phyloP scores from a whole-genome alignment of 2,888 invertebrate species.

The Mellilla xanthometata region DNA sequence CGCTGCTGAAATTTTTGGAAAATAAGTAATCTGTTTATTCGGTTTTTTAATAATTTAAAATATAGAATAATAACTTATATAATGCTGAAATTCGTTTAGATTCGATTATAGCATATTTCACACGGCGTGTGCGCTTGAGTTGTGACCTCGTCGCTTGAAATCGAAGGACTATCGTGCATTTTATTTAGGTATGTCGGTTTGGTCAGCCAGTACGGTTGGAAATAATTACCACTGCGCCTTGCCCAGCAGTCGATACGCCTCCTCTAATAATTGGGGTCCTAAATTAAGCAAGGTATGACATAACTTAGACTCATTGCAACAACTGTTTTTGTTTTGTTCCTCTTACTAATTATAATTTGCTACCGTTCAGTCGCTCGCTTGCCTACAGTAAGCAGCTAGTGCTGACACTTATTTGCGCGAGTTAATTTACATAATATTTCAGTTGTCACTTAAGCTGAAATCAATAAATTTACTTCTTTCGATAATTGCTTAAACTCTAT shows the following conservation, averaged over 20 bases:
- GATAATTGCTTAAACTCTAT: too few relatives aligned
- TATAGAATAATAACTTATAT: too few relatives aligned
- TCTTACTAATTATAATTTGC: slow-evolving; percentile 22
- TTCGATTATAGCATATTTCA: background rate
- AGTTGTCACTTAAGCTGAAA: too few relatives aligned
- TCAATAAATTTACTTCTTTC: too few relatives aligned
- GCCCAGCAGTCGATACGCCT: slow-evolving; percentile 68
- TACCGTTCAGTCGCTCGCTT: slow-evolving; percentile 10
- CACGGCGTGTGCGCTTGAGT: slow-evolving; percentile 15
- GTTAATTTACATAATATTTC: background rate
- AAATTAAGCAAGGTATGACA: slow-evolving; percentile 74
- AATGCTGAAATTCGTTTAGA: too few relatives aligned
- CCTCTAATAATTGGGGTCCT: slow-evolving; percentile 74
- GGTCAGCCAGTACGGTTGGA: slow-evolving; percentile 86
- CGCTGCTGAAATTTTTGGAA: too few relatives aligned
- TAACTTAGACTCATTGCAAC: slow-evolving; percentile 33
- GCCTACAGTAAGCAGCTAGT: slow-evolving; percentile 9
- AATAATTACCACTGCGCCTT: slow-evolving; percentile 73
- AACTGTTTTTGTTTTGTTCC: slow-evolving; percentile 34
- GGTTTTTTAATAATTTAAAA: too few relatives aligned
- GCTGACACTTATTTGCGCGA: background rate
- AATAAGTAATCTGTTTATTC: too few relatives aligned
- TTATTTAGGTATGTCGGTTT: slow-evolving; percentile 86
- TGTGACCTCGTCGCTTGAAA: slow-evolving; percentile 68
- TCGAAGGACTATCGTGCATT: slow-evolving; percentile 70